Conservation (phyloP, 2,888 invertebrate species). For the Tridacna gigas region DNA sequence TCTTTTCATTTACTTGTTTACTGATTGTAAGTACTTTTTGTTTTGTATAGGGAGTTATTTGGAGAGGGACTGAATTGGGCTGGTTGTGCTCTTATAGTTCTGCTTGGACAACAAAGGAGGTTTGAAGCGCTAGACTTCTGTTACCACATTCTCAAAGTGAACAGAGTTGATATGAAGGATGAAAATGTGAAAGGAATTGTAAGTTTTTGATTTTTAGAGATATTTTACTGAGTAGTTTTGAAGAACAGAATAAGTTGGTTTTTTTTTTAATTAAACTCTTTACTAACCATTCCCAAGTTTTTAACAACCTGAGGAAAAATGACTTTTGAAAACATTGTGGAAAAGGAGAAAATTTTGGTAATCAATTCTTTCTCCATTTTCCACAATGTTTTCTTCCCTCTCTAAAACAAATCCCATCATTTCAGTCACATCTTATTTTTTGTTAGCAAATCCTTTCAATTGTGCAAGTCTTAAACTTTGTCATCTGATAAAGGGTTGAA, state of each 20-base stretch:
- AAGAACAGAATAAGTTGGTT: not conserved
- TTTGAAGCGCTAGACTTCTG: constrained; percentile 99
- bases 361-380: not conserved
- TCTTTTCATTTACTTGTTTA: not conserved
- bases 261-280: not conserved
- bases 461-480: no score
- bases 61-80: constrained; percentile 99
- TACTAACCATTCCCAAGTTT: not conserved
- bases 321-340: not conserved
- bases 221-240: not conserved
- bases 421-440: no score
- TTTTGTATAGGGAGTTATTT: constrained; percentile 91
- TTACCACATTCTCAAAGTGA: constrained; percentile 98
- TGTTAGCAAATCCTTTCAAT: no score
- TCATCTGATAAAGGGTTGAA: no score
- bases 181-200: constrained; percentile 98
- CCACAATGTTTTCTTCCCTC: not conserved
- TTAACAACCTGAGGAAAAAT: not conserved
- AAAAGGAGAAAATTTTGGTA: not conserved
- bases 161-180: constrained; percentile 98
- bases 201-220: constrained; percentile 86
- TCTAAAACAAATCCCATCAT: no score
- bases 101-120: constrained; percentile 96
- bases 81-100: constrained; percentile 97
- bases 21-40: not conserved